Evolutionary conservation across 2,797 vertebrate species (phyloP).

Genomic region (Syngnathus rostellatus): DNA sequence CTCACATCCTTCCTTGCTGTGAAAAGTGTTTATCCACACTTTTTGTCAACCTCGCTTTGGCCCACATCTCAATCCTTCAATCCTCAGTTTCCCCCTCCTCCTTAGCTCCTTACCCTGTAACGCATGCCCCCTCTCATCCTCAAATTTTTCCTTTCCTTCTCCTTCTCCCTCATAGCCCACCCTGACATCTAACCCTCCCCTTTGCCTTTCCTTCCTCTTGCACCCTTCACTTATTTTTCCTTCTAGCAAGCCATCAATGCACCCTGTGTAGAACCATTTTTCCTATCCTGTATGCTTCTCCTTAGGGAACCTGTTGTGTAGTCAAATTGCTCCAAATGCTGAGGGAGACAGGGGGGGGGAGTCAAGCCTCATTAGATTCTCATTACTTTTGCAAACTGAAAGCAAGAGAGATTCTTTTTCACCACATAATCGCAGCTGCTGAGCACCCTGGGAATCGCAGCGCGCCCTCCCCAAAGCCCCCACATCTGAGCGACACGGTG

Average conservation of each 20-base stretch:
- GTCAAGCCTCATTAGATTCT: constrained; percentile 94
- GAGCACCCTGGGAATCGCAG: constrained; percentile 75
- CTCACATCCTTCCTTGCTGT: constrained; percentile 16
- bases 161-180: constrained; percentile 3
- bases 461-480: constrained; percentile 32
- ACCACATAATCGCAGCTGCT: constrained; percentile 72
- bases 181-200: background rate
- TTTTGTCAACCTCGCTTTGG: constrained; percentile 15
- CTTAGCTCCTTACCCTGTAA: background rate
- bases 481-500: constrained; percentile 13
- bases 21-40: constrained; percentile 29
- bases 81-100: constrained; percentile 3
- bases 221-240: constrained; percentile 22
- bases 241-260: constrained; percentile 38
- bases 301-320: constrained; percentile 46
- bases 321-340: constrained; percentile 30
- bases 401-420: constrained; percentile 68
- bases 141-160: constrained; percentile 11
- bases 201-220: constrained; percentile 15
- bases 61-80: constrained; percentile 1
- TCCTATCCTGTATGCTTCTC: constrained; percentile 25
- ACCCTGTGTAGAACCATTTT: constrained; percentile 20
- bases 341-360: constrained; percentile 27
- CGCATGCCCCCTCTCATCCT: constrained; percentile 5
- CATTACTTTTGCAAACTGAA: constrained; percentile 87